Base-by-base conservation (phyloP, 2,113 vertebrate genomes). In the Corynorhinus townsendii region DNA sequence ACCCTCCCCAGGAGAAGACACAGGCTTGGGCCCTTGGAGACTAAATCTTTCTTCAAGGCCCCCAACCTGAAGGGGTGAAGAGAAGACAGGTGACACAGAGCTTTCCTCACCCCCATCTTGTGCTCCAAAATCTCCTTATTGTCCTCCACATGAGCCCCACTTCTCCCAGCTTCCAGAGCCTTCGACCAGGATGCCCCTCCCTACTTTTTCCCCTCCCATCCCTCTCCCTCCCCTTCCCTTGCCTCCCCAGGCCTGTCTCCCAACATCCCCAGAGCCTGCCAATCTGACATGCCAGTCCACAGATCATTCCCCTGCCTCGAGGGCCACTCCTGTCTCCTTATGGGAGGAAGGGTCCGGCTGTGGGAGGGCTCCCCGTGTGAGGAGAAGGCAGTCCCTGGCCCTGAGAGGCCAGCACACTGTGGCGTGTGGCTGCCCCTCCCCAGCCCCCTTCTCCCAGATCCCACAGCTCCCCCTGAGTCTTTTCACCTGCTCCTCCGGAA, bases 401-500 rank as follows among this genome's bases (percentile, higher is more conserved):
- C 66, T 8, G 17, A 8, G n/a, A 9, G 76, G 14, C n/a, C 6
- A 8, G 15, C 9, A 5, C 43, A 5, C 68, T 14, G 20, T 1
- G 11, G 38, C 12, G 24, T 16, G 40, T 68, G 66, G 10, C 52
- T 9, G 77, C 47, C 66, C 52, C 40, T 47, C 77, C 22, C 43
- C 20, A 14, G 11, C 30, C 1, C 11, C 3, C 19, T 14, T 1
- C 2, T 7, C 33, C 84, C 11, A 43, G 47, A 33, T 30, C 40
- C 80, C 72, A 54, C 24, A 3, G 43, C 59, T 2, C 9, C 56
- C 76, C 43, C 45, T 28, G 54, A 47, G 16, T 73, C 86, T 92
- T 82, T 84, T 84, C 45, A 88, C 86, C 30, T 2, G 16, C 35
- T 81, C 30, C 85, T 85, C 82, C 35, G 16, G 92, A 95, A 52